A percentile compares a stretch with the other conserved stretches of the same genome.
These are phyloP conservation scores for Austrolebias charrua DNA, from an alignment of 2,797 vertebrate species.

Conservation along the genomic window DNA sequence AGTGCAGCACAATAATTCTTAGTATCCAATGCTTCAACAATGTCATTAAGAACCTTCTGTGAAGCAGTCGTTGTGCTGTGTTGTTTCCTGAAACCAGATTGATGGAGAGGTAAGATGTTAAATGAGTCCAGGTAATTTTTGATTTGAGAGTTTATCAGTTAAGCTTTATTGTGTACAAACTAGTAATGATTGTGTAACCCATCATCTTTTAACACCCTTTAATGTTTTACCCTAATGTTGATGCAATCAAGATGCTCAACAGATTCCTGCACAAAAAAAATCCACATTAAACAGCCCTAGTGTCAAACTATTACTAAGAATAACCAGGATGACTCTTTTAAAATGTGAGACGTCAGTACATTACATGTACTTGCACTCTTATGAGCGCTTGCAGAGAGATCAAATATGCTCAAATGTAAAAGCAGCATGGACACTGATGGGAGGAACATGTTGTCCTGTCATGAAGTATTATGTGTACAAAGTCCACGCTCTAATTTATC, in stretches of 20 bases:
- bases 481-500: too few species aligned
- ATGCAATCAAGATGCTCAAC: constrained; percentile 10
- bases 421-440: not conserved
- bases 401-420: constrained; percentile 5
- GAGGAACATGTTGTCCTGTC: not conserved
- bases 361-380: not conserved
- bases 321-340: not conserved
- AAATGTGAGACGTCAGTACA: not conserved
- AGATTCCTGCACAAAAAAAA: constrained; percentile 5
- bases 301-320: not conserved
- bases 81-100: too few species aligned
- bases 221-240: constrained; percentile 21
- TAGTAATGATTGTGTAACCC: constrained; percentile 8
- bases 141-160: too few species aligned
- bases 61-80: too few species aligned
- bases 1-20: too few species aligned
- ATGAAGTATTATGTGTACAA: not conserved
- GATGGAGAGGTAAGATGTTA: too few species aligned
- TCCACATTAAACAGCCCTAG: constrained; percentile 11
- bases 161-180: constrained; percentile 16
- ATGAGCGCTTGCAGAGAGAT: not conserved
- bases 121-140: too few species aligned
- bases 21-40: too few species aligned
- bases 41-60: too few species aligned
- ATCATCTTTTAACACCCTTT: constrained; percentile 13